Percentiles rank a stretch among this genome's conserved stretches.
Evolutionary conservation across 2,113 vertebrate genomes (phyloP).

Genomic region (Semicossyphus pulcher): DNA sequence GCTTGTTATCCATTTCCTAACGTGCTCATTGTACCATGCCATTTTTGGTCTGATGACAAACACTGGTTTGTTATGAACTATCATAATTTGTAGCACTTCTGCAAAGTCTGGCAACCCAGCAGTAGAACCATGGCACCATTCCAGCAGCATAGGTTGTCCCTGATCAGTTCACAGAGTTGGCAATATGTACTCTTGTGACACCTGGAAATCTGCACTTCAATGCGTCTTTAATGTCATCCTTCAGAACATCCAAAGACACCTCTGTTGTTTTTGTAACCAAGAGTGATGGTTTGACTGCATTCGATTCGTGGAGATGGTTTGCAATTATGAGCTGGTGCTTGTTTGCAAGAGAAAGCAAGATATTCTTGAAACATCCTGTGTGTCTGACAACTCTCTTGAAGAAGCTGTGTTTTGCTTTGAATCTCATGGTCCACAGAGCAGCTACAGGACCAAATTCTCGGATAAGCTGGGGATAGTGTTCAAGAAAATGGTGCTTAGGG

Average conservation of each 20-base stretch:
- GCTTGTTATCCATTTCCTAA: background rate
- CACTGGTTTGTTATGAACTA: background rate
- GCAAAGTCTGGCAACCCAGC: slow-evolving; percentile 16
- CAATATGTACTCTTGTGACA: background rate
- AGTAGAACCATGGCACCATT: slow-evolving; percentile 25
- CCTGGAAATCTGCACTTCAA: slow-evolving; percentile 2
- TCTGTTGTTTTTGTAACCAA: slow-evolving; percentile 2
- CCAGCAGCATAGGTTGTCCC: slow-evolving; percentile 15
- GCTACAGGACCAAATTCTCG: background rate
- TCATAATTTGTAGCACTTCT: slow-evolving; percentile 3
- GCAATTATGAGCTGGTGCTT: slow-evolving; percentile 16
- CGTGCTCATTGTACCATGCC: slow-evolving; percentile 6
- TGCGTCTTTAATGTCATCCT: slow-evolving; percentile 8
- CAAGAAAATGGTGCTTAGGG: slow-evolving; percentile 10
- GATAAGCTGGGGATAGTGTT: background rate
- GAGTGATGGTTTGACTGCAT: slow-evolving; percentile 1
- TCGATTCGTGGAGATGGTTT: background rate
- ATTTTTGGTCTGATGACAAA: slow-evolving; percentile 1
- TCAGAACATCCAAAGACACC: slow-evolving; percentile 15
- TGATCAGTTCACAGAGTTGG: background rate
- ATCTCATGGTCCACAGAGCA: slow-evolving; percentile 18
- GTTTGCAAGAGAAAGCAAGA: slow-evolving; percentile 14
- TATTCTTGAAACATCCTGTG: slow-evolving; percentile 17
- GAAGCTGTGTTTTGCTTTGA: slow-evolving; percentile 31
- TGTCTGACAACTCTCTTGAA: slow-evolving; percentile 18